Evolutionary conservation across 2,797 vertebrate genomes (phyloP).

Genomic region (Squalus acanthias): DNA sequence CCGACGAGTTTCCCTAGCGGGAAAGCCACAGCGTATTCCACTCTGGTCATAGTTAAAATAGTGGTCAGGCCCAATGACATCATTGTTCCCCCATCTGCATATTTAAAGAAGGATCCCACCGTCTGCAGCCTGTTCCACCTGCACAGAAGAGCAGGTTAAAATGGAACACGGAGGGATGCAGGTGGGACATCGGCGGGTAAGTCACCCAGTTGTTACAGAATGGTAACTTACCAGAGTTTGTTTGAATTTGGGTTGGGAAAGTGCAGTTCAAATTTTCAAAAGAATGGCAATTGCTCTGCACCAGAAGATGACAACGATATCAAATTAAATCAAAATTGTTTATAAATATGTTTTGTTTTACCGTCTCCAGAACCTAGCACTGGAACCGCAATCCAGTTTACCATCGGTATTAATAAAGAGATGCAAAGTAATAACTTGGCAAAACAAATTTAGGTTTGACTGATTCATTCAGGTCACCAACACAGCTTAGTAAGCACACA

Average conservation of each 20-base stretch:
- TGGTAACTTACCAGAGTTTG: not conserved
- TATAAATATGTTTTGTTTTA: not conserved
- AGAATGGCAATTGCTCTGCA: not conserved
- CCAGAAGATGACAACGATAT: not conserved
- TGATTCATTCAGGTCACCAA: constrained; percentile 29
- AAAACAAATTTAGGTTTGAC: not conserved
- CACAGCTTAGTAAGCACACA: not conserved
- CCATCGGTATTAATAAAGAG: not conserved
- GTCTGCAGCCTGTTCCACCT: not conserved
- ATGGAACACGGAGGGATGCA: not conserved
- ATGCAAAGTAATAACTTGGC: not conserved
- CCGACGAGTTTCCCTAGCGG: not conserved
- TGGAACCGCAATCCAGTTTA: not conserved
- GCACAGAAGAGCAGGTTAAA: not conserved
- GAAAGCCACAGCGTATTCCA: not conserved
- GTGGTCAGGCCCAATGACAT: not conserved
- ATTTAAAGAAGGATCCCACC: not conserved
- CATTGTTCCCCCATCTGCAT: not conserved
- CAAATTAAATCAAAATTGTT: not conserved
- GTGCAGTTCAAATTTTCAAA: not conserved
- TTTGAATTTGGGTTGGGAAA: not conserved
- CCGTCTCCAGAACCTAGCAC: not conserved
- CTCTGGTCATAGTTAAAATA: not conserved
- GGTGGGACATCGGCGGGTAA: not conserved
- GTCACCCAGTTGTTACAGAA: not conserved